These are phyloP conservation scores for Lophius piscatorius DNA, from an alignment of 2,113 vertebrate species.

Conservation along the genomic window DNA sequence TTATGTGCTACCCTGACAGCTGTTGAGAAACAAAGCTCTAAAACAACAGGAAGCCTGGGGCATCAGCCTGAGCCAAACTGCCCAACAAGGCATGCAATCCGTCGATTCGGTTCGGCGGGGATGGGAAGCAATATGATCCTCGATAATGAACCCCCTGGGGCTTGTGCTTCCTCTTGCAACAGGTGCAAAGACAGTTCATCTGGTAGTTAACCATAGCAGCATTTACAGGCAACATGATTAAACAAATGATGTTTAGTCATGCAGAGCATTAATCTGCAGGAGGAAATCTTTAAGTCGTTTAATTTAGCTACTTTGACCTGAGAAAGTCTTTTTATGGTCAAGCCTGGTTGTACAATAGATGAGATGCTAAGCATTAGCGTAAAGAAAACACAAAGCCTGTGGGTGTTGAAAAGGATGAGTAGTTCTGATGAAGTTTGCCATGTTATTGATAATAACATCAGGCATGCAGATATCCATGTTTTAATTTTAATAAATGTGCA, in stretches of 20 bases:
- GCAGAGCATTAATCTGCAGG: conserved; percentile 30
- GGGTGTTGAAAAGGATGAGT: conserved; percentile 3
- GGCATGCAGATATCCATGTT: no score
- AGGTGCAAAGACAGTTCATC: conserved; percentile 81
- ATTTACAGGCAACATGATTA: conserved; percentile 75
- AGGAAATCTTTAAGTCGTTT: conserved; percentile 32
- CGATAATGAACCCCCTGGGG: conserved; percentile 79
- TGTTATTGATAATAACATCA: no score
- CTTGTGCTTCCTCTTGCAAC: conserved; percentile 80
- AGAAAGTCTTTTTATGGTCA: conserved; percentile 20
- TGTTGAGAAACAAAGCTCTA: conserved; percentile 77
- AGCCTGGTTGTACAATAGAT: conserved; percentile 7
- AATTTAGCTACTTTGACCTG: conserved; percentile 20
- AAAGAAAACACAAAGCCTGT: not conserved
- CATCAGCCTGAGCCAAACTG: conserved; percentile 65
- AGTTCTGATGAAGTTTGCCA: conserved; percentile 2
- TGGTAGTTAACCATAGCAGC: conserved; percentile 66
- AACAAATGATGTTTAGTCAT: conserved; percentile 61
- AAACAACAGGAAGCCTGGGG: conserved; percentile 76
- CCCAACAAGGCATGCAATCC: conserved; percentile 68
- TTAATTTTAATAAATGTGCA: no score
- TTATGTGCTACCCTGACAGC: conserved; percentile 69
- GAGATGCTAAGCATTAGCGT: not conserved
- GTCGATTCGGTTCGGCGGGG: conserved; percentile 60
- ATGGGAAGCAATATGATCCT: conserved; percentile 80